A percentile compares a stretch with the other conserved stretches of the same genome.
Conservation (phyloP, 2,888 invertebrate species). For the Iselma pallidipennis region DNA sequence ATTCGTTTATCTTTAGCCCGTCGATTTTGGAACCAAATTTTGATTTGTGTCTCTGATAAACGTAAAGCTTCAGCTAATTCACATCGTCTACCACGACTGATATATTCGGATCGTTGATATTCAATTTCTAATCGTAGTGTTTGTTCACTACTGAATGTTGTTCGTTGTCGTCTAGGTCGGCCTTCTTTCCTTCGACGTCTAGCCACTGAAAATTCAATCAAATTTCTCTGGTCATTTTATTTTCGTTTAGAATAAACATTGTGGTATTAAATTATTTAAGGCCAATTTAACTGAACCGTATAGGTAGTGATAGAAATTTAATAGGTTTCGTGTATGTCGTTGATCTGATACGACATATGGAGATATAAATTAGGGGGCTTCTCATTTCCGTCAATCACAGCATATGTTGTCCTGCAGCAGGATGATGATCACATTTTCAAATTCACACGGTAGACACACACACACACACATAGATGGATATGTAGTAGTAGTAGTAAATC, state of each 20-base stretch:
- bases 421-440: slow-evolving; percentile 23
- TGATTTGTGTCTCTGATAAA: slow-evolving; percentile 80
- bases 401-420: slow-evolving; percentile 35
- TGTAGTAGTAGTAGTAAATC: too few species aligned
- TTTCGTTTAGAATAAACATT: neutral
- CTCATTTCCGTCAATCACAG: slow-evolving; percentile 52
- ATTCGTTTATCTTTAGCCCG: slow-evolving; percentile 95
- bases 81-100: slow-evolving; percentile 81
- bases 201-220: slow-evolving; percentile 66
- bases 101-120: slow-evolving; percentile 90
- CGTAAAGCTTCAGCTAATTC: slow-evolving; percentile 73
- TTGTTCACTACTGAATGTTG: slow-evolving; percentile 94
- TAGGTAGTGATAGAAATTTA: slow-evolving; percentile 4
- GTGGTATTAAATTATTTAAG: slow-evolving; percentile 2
- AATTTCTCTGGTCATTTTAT: too few species aligned
- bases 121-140: slow-evolving; percentile 88
- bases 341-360: slow-evolving; percentile 17
- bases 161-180: slow-evolving; percentile 84
- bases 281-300: slow-evolving; percentile 11
- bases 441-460: slow-evolving; percentile 40
- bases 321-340: neutral
- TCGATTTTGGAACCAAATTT: slow-evolving; percentile 94
- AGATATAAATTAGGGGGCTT: slow-evolving; percentile 38
- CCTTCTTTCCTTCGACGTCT: slow-evolving; percentile 84
- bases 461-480: too few species aligned